phyloP scores from a whole-genome alignment of 1,140 invertebrate species.

The Leptinotarsa undecemlineata region DNA sequence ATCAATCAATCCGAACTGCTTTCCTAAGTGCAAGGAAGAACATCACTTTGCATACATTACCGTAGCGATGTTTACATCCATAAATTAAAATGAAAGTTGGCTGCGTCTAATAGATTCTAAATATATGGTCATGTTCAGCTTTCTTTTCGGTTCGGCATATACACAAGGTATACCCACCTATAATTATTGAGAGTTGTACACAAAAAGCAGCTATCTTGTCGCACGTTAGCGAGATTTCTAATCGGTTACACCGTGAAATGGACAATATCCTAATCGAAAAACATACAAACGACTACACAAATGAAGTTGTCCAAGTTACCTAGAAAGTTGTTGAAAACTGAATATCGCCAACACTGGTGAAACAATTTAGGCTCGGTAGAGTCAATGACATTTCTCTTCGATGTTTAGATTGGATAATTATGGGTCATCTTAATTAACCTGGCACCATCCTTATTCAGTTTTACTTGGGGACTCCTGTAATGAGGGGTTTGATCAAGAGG shows the following conservation, averaged over 20 bases:
- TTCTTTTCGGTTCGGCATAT: neutral
- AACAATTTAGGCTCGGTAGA: too few relatives aligned
- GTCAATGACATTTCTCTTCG: too few relatives aligned
- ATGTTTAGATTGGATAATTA: too few relatives aligned
- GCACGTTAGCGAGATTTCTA: neutral
- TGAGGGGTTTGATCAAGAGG: too few relatives aligned
- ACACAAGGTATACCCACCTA: neutral
- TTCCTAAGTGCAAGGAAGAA: neutral
- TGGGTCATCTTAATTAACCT: too few relatives aligned
- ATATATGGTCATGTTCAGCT: slow-evolving; percentile 2
- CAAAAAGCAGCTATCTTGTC: neutral
- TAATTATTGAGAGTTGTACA: neutral
- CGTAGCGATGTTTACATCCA: neutral
- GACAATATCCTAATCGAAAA: neutral
- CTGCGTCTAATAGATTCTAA: neutral
- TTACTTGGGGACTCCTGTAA: too few relatives aligned
- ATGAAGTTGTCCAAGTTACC: neutral
- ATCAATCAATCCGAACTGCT: neutral
- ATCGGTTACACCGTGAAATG: neutral
- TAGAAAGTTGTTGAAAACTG: neutral
- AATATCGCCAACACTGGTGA: too few relatives aligned
- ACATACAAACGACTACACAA: neutral
- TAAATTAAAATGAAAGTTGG: neutral
- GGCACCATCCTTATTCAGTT: too few relatives aligned
- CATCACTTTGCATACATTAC: slow-evolving; percentile 6